Conservation (phyloP, 2,888 invertebrate genomes). For the Bugula neritina region DNA sequence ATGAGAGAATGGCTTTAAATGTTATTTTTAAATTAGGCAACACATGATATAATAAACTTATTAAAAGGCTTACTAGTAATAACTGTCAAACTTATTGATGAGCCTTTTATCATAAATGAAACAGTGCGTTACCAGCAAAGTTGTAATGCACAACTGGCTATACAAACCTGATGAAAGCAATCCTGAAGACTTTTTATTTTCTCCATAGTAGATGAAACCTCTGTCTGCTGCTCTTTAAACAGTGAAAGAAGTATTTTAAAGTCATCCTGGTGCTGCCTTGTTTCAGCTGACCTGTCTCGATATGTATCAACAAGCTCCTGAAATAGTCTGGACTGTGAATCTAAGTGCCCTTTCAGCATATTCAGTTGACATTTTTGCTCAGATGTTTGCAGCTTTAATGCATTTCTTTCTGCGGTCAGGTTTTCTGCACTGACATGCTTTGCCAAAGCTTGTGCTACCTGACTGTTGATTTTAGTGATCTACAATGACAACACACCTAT, state of each 20-base stretch:
- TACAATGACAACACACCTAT: too few species aligned
- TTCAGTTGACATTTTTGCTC: neutral
- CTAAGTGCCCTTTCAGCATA: neutral
- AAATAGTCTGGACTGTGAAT: neutral
- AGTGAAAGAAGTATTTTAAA: neutral
- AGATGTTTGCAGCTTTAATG: neutral
- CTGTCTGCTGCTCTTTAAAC: neutral
- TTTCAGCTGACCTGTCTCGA: neutral
- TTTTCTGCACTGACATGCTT: neutral
- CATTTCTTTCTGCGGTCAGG: neutral
- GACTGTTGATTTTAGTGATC: neutral
- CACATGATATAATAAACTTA: too few species aligned
- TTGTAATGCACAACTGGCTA: too few species aligned
- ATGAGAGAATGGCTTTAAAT: too few species aligned
- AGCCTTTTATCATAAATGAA: too few species aligned
- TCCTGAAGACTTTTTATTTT: too few species aligned
- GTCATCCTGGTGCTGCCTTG: neutral
- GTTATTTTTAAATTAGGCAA: too few species aligned
- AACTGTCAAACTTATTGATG: too few species aligned
- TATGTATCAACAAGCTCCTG: neutral
- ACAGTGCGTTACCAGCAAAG: too few species aligned
- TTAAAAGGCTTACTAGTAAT: too few species aligned
- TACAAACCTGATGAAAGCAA: too few species aligned
- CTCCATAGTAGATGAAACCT: too few species aligned
- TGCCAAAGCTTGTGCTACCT: neutral